Evolutionary conservation across 2,797 vertebrate species (phyloP).

Genomic region (Lacerta viridis): DNA sequence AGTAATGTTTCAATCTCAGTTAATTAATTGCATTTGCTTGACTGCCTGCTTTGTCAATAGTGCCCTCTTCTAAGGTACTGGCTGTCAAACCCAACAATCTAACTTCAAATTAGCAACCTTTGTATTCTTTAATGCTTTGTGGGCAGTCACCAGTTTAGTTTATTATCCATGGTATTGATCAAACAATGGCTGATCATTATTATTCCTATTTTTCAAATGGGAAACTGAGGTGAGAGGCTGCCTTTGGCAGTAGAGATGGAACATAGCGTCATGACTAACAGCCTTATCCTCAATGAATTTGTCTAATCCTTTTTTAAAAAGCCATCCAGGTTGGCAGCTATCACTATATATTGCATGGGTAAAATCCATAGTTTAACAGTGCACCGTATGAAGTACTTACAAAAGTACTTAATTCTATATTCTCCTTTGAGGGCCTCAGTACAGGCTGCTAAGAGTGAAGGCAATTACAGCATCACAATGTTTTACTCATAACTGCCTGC

Average conservation of each 20-base stretch:
- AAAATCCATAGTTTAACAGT: too few relatives aligned
- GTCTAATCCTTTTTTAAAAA: too few relatives aligned
- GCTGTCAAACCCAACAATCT: neutral
- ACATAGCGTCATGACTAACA: too few relatives aligned
- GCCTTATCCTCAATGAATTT: too few relatives aligned
- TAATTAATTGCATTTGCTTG: neutral
- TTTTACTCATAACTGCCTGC: neutral
- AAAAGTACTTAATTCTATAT: too few relatives aligned
- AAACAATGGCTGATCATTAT: neutral
- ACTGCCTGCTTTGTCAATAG: neutral
- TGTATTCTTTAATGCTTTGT: neutral
- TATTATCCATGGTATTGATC: neutral
- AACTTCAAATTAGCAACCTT: neutral
- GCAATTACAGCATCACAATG: neutral
- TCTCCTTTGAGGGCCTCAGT: neutral
- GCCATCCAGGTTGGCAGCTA: too few relatives aligned
- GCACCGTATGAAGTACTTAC: too few relatives aligned
- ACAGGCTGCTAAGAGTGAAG: neutral
- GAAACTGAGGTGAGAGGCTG: too few relatives aligned
- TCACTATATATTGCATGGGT: too few relatives aligned
- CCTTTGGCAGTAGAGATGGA: too few relatives aligned
- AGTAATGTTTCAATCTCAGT: neutral
- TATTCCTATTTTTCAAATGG: too few relatives aligned
- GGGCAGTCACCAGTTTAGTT: neutral
- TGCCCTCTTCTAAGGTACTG: too few relatives aligned